Evolutionary conservation across 1,140 invertebrate genomes (phyloP).

Genomic region (Zophobas morio): DNA sequence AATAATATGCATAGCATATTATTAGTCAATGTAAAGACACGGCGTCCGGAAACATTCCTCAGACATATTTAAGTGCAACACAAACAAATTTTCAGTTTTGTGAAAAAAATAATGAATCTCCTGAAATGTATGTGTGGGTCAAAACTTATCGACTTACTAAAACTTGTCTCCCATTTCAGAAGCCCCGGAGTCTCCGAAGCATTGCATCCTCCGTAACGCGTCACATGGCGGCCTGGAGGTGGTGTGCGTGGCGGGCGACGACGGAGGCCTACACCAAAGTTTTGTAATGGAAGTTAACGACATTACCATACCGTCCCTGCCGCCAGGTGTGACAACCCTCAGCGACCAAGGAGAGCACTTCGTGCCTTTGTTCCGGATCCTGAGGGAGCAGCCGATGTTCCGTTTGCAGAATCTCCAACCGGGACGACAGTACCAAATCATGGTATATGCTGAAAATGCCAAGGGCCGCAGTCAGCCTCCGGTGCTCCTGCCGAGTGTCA

Average conservation of each 20-base stretch:
- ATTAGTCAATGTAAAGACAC: no score
- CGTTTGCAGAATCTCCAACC: slow-evolving; percentile 77
- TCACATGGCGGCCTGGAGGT: slow-evolving; percentile 76
- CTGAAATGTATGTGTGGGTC: no score
- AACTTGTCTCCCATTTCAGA: slow-evolving; percentile 27
- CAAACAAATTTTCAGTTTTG: no score
- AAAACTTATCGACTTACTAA: no score
- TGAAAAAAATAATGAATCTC: no score
- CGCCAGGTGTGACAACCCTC: slow-evolving; percentile 72
- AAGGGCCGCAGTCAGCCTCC: slow-evolving; percentile 79
- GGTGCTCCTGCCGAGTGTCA: slow-evolving; percentile 73
- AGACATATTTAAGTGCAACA: no score
- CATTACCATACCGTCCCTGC: slow-evolving; percentile 69
- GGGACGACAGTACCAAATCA: slow-evolving; percentile 76
- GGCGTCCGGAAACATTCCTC: no score
- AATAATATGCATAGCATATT: no score
- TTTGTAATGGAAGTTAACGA: slow-evolving; percentile 88
- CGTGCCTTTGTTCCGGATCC: slow-evolving; percentile 73
- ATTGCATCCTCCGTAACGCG: slow-evolving; percentile 79
- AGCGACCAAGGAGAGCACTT: slow-evolving; percentile 71
- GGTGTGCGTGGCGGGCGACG: slow-evolving; percentile 82
- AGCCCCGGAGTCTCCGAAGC: slow-evolving; percentile 76
- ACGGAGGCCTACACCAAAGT: slow-evolving; percentile 86
- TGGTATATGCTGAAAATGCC: slow-evolving; percentile 80
- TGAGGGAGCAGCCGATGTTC: slow-evolving; percentile 76